Percentiles rank a stretch among this genome's conserved stretches.
Evolutionary conservation across 1,140 invertebrate species (phyloP).

Genomic region (Fopius arisanus): DNA sequence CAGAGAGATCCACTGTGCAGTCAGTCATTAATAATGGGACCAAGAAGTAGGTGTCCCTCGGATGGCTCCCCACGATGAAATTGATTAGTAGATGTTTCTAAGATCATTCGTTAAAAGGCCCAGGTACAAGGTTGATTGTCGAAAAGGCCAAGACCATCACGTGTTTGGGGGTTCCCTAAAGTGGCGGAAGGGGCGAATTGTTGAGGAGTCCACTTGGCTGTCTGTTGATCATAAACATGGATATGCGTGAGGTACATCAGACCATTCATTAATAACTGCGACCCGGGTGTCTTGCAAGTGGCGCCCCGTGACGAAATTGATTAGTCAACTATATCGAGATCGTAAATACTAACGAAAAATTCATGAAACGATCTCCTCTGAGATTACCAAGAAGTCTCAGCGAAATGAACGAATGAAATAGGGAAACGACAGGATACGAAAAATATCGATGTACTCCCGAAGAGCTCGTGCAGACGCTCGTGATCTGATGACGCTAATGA

Average conservation of each 20-base stretch:
- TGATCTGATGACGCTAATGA: constrained; percentile 54
- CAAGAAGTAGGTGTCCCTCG: constrained; percentile 18
- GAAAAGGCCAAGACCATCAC: background rate
- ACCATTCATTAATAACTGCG: constrained; percentile 27
- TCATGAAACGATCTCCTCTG: background rate
- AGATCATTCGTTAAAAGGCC: constrained; percentile 27
- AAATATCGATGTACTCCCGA: constrained; percentile 16
- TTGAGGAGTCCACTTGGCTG: background rate
- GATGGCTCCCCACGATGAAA: constrained; percentile 30
- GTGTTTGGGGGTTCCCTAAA: background rate
- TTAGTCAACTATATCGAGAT: constrained; percentile 30
- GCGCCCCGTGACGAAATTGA: constrained; percentile 28
- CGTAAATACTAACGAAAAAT: constrained; percentile 17
- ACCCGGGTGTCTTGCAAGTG: constrained; percentile 22
- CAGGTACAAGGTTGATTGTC: background rate
- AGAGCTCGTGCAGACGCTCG: constrained; percentile 48
- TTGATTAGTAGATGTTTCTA: constrained; percentile 37
- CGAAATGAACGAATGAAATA: background rate
- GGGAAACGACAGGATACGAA: background rate
- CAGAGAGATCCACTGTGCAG: background rate
- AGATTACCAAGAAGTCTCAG: constrained; percentile 11
- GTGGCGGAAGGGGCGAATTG: background rate
- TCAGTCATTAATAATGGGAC: constrained; percentile 27
- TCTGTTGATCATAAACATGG: constrained; percentile 4
- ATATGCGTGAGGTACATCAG: background rate